Base-by-base conservation (phyloP, 2,113 vertebrate genomes). In the Okapia johnstoni region DNA sequence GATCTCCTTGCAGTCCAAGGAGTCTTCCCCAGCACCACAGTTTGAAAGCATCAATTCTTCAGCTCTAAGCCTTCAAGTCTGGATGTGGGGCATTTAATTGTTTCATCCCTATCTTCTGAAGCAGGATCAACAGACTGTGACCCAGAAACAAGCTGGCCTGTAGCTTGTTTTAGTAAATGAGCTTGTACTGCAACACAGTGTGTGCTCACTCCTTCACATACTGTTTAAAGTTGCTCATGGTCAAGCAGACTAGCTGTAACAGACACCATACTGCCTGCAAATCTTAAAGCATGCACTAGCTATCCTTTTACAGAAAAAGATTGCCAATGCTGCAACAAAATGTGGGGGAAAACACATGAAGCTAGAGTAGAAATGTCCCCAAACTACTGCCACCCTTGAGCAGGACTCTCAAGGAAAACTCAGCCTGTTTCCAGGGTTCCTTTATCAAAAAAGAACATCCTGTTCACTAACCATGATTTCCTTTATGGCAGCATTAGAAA, bases 121-220 rank as follows among this genome's bases (percentile, higher is more conserved):
- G 25, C 25, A 61, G 50, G 30, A 7, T 33, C 7, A 5, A 58
- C 23, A 52, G n/a, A 25, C 6, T 12, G 3, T 10, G 9, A 57
- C 28, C 40, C 70, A 43, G 26, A 26, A 40, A 19, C 26, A 63
- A 25, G 30, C 1, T 80, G 77, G 12, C 23, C 26, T 23, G 0
- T 23, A 36, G 10, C 17, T 50, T 40, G 15, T 26, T 94, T 88
- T 52, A 77, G 63, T 21, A 61, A 61, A 50, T 33, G 58, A 93
- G 28, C 19, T 76, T 54, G 79, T 33, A 30, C 8, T 21, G 30
- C 54, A 60, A 30, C 1, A 4, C 4, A 30, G 28, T 0, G 0
- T 40, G 40, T 14, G 21, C 70, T 43, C 6, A 76, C 12, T 14
- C 36, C 70, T 43, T 76, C 6, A 43, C 12, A 43, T 43, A 26